These are phyloP conservation scores for Micronycteris hirsuta DNA, from an alignment of 2,113 vertebrate genomes.

Conservation along the genomic window DNA sequence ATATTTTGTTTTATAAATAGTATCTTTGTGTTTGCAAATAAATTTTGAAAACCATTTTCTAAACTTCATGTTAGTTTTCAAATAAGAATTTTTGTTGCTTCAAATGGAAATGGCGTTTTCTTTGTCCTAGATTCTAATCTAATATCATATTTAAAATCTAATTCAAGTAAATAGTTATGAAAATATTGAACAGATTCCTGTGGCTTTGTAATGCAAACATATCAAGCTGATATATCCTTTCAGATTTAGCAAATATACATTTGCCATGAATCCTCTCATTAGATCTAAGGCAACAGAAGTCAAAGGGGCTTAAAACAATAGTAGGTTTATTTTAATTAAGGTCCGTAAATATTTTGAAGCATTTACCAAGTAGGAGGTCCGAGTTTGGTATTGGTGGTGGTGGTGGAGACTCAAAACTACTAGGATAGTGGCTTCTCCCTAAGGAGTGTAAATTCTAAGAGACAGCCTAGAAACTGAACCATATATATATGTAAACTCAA, in stretches of 20 bases:
- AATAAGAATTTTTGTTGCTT: not conserved
- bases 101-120: not conserved
- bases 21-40: not conserved
- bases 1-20: not conserved
- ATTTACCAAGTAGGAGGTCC: not conserved
- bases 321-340: conserved; percentile 7
- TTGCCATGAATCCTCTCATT: not conserved
- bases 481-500: not conserved
- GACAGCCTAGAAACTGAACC: not conserved
- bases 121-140: not conserved
- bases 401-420: not conserved
- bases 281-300: not conserved
- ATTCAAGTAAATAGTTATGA: not conserved
- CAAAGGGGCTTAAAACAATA: not conserved
- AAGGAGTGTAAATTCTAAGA: not conserved
- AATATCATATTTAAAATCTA: not conserved
- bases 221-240: not conserved
- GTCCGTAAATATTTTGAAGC: not conserved
- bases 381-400: not conserved
- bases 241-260: not conserved
- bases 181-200: not conserved
- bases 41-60: conserved; percentile 7
- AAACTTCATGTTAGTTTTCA: not conserved
- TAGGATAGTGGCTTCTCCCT: not conserved
- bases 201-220: not conserved